Conservation (phyloP, 2,797 vertebrate species). For the Columba guinea region DNA sequence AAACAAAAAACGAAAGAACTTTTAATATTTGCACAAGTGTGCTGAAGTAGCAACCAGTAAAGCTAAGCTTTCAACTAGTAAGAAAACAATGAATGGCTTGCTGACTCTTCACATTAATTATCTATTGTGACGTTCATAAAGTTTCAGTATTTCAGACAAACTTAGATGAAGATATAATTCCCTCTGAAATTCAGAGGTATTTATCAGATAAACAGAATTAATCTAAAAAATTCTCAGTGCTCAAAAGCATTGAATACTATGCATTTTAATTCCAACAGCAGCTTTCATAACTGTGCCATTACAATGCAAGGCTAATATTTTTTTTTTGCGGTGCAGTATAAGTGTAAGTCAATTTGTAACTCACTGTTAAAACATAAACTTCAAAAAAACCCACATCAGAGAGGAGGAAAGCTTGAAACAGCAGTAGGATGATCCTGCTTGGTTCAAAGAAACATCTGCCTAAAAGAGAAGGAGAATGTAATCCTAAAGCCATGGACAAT, state of each 20-base stretch:
- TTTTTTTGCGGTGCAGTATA: background rate
- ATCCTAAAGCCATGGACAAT: background rate
- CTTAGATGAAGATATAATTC: background rate
- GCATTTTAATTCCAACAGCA: background rate
- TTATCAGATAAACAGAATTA: constrained; percentile 20
- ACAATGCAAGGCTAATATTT: background rate
- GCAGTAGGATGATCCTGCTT: background rate
- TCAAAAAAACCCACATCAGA: background rate
- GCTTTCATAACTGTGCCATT: background rate
- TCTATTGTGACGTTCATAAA: background rate
- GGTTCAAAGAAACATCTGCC: background rate
- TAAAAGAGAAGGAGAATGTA: background rate
- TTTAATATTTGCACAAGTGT: background rate
- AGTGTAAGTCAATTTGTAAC: background rate
- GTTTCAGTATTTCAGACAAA: background rate
- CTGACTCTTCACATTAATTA: background rate
- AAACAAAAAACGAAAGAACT: background rate
- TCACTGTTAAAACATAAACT: background rate
- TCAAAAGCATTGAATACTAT: background rate
- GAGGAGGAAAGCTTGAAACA: background rate
- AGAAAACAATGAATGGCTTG: background rate
- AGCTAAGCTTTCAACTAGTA: background rate
- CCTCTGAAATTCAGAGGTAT: background rate
- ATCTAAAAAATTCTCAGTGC: background rate
- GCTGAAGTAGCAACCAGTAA: background rate